Percentiles rank a stretch among this genome's conserved stretches.
Conservation (phyloP, 2,797 vertebrate species). For the Hylomyscus alleni region DNA sequence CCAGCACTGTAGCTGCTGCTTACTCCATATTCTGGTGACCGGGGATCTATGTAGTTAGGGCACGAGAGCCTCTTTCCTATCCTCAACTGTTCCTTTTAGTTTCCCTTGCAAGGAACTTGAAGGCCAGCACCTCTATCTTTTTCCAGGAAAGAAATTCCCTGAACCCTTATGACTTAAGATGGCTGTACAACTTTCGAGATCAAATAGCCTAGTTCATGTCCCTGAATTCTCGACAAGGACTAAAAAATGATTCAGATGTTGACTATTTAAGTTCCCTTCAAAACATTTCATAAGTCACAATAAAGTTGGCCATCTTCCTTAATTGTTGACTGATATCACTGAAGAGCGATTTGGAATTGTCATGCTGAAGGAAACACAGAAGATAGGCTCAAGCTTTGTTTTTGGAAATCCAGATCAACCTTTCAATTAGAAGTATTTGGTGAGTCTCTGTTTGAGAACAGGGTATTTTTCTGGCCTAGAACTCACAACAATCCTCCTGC, state of each 20-base stretch:
- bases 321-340: neutral
- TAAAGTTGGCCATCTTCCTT: neutral
- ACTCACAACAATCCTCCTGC: neutral
- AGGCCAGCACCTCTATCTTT: neutral
- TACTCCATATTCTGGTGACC: accelerated
- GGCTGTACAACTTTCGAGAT: neutral
- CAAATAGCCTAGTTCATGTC: neutral
- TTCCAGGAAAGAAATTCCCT: neutral
- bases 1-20: neutral
- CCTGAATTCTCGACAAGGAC: neutral
- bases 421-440: neutral
- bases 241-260: neutral
- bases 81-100: neutral
- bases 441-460: neutral
- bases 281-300: neutral
- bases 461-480: neutral
- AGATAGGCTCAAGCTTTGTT: neutral
- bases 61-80: neutral
- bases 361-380: neutral
- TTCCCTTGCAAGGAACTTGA: neutral
- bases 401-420: neutral
- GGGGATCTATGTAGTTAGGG: accelerated
- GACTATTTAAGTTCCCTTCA: neutral
- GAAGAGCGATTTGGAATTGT: neutral
- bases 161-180: neutral